A percentile compares a stretch with the other conserved stretches of the same genome.
These are phyloP conservation scores for Styela plicata DNA, from an alignment of 23 tunicate genomes.

Conservation along the genomic window DNA sequence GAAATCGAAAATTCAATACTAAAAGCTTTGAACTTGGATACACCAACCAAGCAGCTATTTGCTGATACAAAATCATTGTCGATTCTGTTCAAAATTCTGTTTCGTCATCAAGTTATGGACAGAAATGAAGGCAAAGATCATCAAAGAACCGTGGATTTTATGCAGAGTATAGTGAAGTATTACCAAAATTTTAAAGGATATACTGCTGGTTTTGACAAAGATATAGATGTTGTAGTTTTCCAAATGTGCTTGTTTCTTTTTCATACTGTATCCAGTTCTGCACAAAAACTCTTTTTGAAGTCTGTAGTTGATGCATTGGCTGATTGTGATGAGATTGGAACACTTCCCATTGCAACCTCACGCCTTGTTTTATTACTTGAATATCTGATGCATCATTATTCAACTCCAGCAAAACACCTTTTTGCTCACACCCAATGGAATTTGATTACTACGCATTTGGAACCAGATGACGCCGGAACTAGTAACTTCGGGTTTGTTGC, in stretches of 20 bases:
- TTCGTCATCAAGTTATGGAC: constrained; percentile 22
- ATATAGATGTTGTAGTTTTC: constrained; percentile 57
- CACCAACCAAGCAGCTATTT: not conserved
- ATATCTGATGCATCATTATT: constrained; percentile 42
- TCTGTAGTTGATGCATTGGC: constrained; percentile 26
- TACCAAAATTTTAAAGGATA: not conserved
- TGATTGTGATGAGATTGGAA: constrained; percentile 1
- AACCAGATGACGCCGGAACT: not conserved
- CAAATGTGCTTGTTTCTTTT: constrained; percentile 66
- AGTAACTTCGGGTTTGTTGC: not conserved
- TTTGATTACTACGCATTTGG: not conserved
- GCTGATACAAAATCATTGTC: constrained; percentile 7
- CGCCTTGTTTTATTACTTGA: constrained; percentile 43
- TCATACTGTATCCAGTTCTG: constrained; percentile 53
- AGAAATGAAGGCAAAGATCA: constrained; percentile 11
- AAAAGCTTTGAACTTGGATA: constrained; percentile 11
- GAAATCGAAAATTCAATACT: constrained; percentile 29
- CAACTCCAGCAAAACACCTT: constrained; percentile 35
- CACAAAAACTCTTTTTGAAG: constrained; percentile 31
- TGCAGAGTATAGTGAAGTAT: constrained; percentile 24
- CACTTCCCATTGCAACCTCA: constrained; percentile 29
- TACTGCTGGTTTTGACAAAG: not conserved
- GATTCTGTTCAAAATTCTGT: constrained; percentile 26
- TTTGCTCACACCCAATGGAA: constrained; percentile 39
- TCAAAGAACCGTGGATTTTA: constrained; percentile 18